Base-by-base conservation (phyloP, 1,140 invertebrate genomes). In the Phocides pigmalion region DNA sequence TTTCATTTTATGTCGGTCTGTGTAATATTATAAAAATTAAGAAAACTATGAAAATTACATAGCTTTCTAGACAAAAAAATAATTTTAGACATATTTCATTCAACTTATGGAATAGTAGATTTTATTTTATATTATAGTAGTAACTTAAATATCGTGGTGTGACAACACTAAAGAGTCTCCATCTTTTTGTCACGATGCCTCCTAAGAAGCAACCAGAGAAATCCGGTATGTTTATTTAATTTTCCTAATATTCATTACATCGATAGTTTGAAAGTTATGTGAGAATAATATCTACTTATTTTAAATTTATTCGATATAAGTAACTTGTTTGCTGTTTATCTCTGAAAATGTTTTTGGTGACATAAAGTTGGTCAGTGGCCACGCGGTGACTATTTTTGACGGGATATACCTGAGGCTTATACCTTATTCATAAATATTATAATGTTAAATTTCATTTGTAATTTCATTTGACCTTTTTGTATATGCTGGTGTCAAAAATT, bases 111-210 rank as follows among this genome's bases (percentile, higher is more conserved):
- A n/a, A n/a, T n/a, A n/a, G n/a, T n/a, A n/a, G n/a, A n/a, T n/a
- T n/a, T n/a, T n/a, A n/a, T n/a, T n/a, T n/a, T n/a, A n/a, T n/a
- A n/a, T 32, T 32, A 4, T 54, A 25, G 53, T 58, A 58, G 22
- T n/a, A 44, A 44, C n/a, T 58, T 58, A 11, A 58, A 44, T n/a
- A 44, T 28, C 39, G 22, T 20, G n/a, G 15, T 59, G 0, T 83
- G 76, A 79, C 79, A 86, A 84, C 72, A 67, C 42, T 20, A 15
- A 58, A 28, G 20, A 25, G 63, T 72, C 82, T 83, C 89, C 87
- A 89, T 91, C 89, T 89, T 90, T 91, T 89, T 87, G 87, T 90
- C 84, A 86, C 87, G 87, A 91, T 91, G 89, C 89, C 89, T 88
- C 89, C 89, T 68, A 91, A 91, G 84, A 91, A 91, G 84, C 89